Evolutionary conservation across 2,113 vertebrate genomes (phyloP).

Genomic region (Polypterus bichir): DNA sequence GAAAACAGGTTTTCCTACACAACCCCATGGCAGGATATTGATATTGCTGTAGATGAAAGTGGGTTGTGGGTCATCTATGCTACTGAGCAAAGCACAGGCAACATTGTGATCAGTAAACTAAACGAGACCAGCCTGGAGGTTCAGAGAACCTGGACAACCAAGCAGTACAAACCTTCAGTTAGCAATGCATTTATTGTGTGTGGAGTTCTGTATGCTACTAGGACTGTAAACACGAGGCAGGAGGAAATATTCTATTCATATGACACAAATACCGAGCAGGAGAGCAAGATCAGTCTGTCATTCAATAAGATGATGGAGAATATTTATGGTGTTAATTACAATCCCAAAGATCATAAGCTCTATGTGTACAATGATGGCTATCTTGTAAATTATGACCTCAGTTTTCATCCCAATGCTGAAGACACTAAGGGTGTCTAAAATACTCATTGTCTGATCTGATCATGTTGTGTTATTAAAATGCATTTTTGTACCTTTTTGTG

Average conservation of each 20-base stretch:
- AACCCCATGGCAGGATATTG: constrained; percentile 48
- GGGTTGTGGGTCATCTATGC: too few relatives aligned
- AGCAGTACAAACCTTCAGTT: constrained; percentile 20
- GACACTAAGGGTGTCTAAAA: background rate
- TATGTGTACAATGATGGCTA: constrained; percentile 51
- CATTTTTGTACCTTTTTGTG: too few relatives aligned
- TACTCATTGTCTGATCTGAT: too few relatives aligned
- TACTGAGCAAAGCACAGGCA: too few relatives aligned
- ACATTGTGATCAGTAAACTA: constrained; percentile 33
- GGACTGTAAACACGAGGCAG: constrained; percentile 33
- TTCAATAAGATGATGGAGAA: constrained; percentile 46
- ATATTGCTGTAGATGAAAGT: constrained; percentile 25
- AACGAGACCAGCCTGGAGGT: constrained; percentile 53
- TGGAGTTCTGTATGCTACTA: constrained; percentile 50
- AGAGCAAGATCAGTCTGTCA: constrained; percentile 20
- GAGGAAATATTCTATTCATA: constrained; percentile 58
- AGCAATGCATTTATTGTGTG: constrained; percentile 59
- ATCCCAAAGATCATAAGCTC: constrained; percentile 46
- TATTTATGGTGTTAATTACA: constrained; percentile 50
- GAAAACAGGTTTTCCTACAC: constrained; percentile 54
- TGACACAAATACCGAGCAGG: constrained; percentile 36
- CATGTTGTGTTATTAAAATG: too few relatives aligned
- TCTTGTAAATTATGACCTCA: constrained; percentile 37
- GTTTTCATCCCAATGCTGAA: constrained; percentile 15
- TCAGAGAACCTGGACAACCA: constrained; percentile 50